phyloP scores from a whole-genome alignment of 2,888 invertebrate genomes.

The Ophonus ardosiacus region DNA sequence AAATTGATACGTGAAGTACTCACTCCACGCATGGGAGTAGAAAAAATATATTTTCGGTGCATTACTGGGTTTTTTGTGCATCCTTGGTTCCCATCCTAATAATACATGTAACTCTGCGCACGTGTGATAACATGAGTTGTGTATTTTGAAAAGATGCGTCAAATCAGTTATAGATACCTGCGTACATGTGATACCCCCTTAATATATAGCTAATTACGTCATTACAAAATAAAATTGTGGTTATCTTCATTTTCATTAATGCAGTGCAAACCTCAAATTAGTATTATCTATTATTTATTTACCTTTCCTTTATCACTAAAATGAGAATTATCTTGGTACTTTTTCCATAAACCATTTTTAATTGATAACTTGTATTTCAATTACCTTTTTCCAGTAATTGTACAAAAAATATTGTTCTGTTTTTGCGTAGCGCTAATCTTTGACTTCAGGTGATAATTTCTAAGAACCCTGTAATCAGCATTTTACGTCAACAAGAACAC shows the following conservation, averaged over 20 bases:
- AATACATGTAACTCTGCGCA: no score
- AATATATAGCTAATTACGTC: not conserved
- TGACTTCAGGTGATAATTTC: constrained; percentile 34
- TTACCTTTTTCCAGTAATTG: constrained; percentile 21
- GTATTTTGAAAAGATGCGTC: no score
- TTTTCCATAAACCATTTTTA: constrained; percentile 6
- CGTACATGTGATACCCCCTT: no score
- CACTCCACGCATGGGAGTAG: no score
- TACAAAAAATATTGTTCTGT: constrained; percentile 14
- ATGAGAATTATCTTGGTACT: constrained; percentile 9
- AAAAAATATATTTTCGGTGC: no score
- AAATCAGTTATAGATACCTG: no score
- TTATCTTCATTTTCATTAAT: not conserved
- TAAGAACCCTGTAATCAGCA: constrained; percentile 17
- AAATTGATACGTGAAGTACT: no score
- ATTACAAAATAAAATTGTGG: not conserved
- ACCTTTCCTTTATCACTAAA: constrained; percentile 13
- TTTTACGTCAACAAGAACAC: constrained; percentile 15
- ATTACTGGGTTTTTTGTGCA: no score
- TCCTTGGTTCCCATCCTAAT: no score
- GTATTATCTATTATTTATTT: constrained; percentile 1
- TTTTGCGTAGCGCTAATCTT: constrained; percentile 22
- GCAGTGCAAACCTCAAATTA: not conserved
- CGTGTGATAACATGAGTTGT: no score
- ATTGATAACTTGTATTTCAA: constrained; percentile 37